A percentile compares a stretch with the other conserved stretches of the same genome.
Conservation (phyloP, 2,797 vertebrate species). For the Tamandua tetradactyla region DNA sequence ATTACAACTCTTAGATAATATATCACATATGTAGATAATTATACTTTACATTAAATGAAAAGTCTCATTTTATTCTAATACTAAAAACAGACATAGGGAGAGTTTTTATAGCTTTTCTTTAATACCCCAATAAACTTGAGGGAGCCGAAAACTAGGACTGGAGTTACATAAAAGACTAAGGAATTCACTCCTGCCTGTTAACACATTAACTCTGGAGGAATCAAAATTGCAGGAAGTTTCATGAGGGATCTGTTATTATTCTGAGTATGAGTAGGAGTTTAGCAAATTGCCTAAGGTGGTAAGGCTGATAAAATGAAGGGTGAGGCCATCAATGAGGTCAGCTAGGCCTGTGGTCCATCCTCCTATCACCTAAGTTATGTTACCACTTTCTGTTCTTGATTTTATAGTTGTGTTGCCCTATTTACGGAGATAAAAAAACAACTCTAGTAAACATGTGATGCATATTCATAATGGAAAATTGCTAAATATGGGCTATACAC, state of each 20-base stretch:
- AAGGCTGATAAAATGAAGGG: neutral
- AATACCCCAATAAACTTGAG: constrained; percentile 28
- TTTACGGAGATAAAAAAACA: neutral
- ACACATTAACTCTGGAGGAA: neutral
- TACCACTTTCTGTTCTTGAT: neutral
- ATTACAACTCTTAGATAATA: constrained; percentile 66
- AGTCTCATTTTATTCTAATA: constrained; percentile 64
- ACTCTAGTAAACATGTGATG: constrained; percentile 24
- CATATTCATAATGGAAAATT: constrained; percentile 69
- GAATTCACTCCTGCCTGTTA: constrained; percentile 4
- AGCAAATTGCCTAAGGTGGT: neutral
- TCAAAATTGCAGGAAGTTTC: neutral
- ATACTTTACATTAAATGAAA: constrained; percentile 59
- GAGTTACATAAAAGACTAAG: constrained; percentile 56
- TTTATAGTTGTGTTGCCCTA: neutral
- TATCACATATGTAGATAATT: constrained; percentile 64
- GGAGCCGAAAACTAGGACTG: constrained; percentile 60
- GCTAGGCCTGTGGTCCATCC: neutral
- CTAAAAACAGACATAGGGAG: constrained; percentile 60
- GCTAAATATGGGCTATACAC: constrained; percentile 74
- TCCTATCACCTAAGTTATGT: neutral
- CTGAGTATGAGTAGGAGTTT: neutral
- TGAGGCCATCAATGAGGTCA: neutral
- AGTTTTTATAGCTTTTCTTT: constrained; percentile 66
- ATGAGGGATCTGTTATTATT: neutral